phyloP scores from a whole-genome alignment of 2,113 vertebrate species.

The Rousettus leschenaultii region DNA sequence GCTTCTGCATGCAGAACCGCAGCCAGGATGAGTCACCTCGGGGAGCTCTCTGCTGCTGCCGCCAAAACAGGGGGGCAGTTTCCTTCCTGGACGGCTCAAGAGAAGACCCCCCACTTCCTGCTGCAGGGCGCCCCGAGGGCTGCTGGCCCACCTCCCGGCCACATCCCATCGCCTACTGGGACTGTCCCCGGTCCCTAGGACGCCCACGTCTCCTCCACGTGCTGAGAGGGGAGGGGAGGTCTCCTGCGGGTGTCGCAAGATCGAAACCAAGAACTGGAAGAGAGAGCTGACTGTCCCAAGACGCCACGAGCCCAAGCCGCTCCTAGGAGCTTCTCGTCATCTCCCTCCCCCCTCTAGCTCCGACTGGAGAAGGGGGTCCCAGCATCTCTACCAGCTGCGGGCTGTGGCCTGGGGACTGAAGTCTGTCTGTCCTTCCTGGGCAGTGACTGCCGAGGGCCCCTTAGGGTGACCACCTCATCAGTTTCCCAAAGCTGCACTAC shows the following conservation, averaged over 20 bases:
- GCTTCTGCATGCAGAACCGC: rapidly evolving
- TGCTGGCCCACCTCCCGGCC: background rate
- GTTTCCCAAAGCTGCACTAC: background rate
- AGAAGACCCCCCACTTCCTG: background rate
- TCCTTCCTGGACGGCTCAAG: background rate
- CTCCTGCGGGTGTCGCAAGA: background rate
- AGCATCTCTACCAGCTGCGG: background rate
- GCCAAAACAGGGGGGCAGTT: rapidly evolving
- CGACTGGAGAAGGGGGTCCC: background rate
- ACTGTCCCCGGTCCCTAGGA: rapidly evolving
- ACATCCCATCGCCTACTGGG: background rate
- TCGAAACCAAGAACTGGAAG: background rate
- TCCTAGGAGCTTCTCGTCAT: background rate
- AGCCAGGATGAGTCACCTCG: background rate
- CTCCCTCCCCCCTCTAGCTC: too few relatives aligned
- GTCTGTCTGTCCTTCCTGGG: background rate
- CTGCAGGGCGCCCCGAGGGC: rapidly evolving
- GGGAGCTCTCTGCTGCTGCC: background rate
- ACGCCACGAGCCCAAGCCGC: background rate
- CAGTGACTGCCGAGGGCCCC: too few relatives aligned
- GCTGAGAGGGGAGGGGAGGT: background rate
- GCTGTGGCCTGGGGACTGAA: rapidly evolving
- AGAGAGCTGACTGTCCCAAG: rapidly evolving
- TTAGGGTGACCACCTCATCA: background rate
- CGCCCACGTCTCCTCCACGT: background rate